Base-by-base conservation (phyloP, 2,797 vertebrate species). In the Hybognathus amarus region DNA sequence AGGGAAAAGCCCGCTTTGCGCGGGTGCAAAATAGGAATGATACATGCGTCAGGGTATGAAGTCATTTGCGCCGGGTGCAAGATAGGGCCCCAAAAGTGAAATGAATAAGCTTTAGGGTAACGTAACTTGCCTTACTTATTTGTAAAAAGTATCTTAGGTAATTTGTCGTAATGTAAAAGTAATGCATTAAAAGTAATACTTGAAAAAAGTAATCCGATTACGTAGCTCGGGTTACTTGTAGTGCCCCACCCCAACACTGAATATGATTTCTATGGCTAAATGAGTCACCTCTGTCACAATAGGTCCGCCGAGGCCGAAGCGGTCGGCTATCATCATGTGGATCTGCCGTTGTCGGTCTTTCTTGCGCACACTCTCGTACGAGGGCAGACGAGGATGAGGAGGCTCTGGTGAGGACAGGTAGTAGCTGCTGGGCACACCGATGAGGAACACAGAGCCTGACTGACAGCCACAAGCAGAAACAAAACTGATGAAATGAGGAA, bases 291-390 rank as follows among this genome's bases (percentile, higher is more conserved):
- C 94, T 0, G 88, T 85, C 91, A 91, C 89, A 91, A 88, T 68
- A 74, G 92, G 86, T 75, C 90, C 91, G 84, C 92, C 93, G 83
- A 97, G 94, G 82, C 96, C 94, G 1, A 96, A 96, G 84, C 93
- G 91, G 88, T 96, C 92, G 0, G 95, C 95, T 2, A 94, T 97
- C 94, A 96, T 94, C 93, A 94, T 94, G 85, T 96, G 95, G 91
- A 96, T 96, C 87, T 96, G 95, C 84, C 94, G 94, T 90, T 96
- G 95, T 77, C 91, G 91, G 90, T 96, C 95, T 89, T 96, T 96
- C 89, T 96, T 96, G 69, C 92, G 88, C 83, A 96, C 94, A 0
- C 95, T 96, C 88, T 96, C 95, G 0, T 96, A 96, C 88, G 95
- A 95, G 1, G 95, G 96, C 85, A 96, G 88, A 61, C 75, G 92